Conservation (phyloP, 2,797 vertebrate genomes). For the Paratrypauchen microcephalus region DNA sequence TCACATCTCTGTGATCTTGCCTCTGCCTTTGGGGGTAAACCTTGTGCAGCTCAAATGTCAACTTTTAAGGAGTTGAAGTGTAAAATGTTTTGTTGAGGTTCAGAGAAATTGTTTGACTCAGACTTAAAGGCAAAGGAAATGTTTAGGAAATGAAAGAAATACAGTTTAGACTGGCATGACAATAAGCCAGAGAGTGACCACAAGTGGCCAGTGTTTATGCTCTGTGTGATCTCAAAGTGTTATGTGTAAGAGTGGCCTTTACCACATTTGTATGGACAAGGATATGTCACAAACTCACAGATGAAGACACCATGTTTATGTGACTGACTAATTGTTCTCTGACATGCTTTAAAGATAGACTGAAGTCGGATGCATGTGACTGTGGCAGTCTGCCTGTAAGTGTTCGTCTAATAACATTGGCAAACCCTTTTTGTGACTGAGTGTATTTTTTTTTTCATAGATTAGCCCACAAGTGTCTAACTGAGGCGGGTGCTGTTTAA, state of each 20-base stretch:
- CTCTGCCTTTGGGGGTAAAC: conserved; percentile 30
- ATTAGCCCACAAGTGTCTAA: conserved; percentile 60
- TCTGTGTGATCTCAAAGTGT: background rate
- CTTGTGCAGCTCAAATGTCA: conserved; percentile 50
- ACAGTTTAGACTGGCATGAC: conserved; percentile 1
- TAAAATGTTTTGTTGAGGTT: conserved; percentile 15
- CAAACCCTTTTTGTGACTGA: background rate
- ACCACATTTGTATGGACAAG: background rate
- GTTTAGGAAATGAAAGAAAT: conserved; percentile 15
- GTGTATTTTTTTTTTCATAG: conserved; percentile 47
- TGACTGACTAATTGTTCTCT: background rate
- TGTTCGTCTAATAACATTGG: background rate
- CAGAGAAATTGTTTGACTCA: conserved; percentile 2
- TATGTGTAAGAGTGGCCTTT: background rate
- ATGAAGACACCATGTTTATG: background rate
- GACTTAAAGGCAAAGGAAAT: conserved; percentile 5
- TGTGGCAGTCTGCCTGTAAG: background rate
- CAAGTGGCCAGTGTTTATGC: conserved; percentile 11
- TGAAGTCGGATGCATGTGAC: background rate
- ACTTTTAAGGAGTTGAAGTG: conserved; percentile 26
- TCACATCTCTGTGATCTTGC: conserved; percentile 49
- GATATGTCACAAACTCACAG: background rate
- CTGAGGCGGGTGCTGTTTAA: conserved; percentile 59
- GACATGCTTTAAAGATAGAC: background rate
- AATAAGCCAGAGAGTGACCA: conserved; percentile 1